Percentiles rank a stretch among this genome's conserved stretches.
These are phyloP conservation scores for Gonioctena quinquepunctata DNA, from an alignment of 1,140 invertebrate species.

Conservation along the genomic window DNA sequence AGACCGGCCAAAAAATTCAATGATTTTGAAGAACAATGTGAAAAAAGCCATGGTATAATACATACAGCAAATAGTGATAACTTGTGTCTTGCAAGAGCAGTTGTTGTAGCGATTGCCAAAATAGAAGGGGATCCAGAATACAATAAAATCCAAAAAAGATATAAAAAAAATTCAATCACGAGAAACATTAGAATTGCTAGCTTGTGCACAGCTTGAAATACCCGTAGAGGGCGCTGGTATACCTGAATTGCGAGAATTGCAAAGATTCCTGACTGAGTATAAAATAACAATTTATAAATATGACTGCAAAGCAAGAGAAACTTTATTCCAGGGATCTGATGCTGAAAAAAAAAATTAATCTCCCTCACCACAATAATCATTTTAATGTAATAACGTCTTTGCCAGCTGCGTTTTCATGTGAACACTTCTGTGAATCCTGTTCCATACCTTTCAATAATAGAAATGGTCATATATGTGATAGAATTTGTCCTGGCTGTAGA, in stretches of 20 bases:
- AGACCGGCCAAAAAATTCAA: neutral
- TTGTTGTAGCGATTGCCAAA: neutral
- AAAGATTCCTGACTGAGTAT: neutral
- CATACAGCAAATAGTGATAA: neutral
- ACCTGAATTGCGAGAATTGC: neutral
- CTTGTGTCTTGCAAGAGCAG: neutral
- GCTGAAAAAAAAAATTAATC: neutral
- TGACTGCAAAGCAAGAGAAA: neutral
- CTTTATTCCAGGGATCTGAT: neutral
- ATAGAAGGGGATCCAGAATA: neutral
- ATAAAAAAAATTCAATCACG: neutral
- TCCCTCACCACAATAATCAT: neutral
- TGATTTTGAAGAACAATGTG: neutral
- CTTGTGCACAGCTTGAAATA: too few relatives aligned
- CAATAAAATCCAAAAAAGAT: conserved; percentile 6
- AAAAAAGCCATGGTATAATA: neutral
- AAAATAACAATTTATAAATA: neutral
- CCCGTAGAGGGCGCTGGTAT: neutral
- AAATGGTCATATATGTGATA: neutral
- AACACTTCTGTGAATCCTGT: conserved; percentile 3
- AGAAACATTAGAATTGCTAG: neutral
- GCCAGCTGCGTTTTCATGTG: conserved; percentile 10
- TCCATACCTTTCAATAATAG: neutral
- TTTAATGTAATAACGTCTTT: neutral
- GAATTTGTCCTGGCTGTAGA: neutral